Conservation (phyloP, 2,888 invertebrate genomes). For the Mantis religiosa region DNA sequence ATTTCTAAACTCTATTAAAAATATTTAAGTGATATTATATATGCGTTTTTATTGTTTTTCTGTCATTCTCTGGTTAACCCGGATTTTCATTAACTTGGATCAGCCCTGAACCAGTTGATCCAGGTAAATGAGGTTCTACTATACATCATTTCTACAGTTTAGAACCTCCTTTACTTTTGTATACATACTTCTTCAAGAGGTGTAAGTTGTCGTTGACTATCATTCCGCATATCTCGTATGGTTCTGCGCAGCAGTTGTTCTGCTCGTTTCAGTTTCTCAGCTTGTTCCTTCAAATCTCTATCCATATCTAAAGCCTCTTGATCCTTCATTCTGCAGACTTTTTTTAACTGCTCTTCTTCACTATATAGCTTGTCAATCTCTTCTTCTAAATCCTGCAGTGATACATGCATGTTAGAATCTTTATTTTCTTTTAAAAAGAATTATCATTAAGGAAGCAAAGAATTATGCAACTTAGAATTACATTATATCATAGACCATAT, state of each 20-base stretch:
- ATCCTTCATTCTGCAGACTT: slow-evolving; percentile 37
- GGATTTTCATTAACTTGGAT: too few species aligned
- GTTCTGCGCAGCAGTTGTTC: slow-evolving; percentile 45
- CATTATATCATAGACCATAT: too few species aligned
- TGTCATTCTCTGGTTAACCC: too few species aligned
- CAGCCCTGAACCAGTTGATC: too few species aligned
- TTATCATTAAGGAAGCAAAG: too few species aligned
- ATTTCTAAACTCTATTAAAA: too few species aligned
- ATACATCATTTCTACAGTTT: too few species aligned
- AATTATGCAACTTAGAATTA: too few species aligned
- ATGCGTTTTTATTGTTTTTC: too few species aligned
- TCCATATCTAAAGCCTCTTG: slow-evolving; percentile 37
- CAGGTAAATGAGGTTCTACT: too few species aligned
- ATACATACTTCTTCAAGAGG: slow-evolving; percentile 40
- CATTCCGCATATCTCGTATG: slow-evolving; percentile 39
- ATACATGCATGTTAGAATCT: slow-evolving; percentile 12
- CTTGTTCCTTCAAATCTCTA: slow-evolving; percentile 43
- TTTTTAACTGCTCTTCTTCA: not conserved
- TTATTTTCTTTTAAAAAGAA: too few species aligned
- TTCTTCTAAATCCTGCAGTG: not conserved
- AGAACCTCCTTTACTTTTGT: not conserved
- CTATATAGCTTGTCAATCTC: not conserved
- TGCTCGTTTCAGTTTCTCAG: slow-evolving; percentile 47
- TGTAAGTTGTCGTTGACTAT: slow-evolving; percentile 31
- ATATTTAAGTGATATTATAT: too few species aligned